A percentile compares a stretch with the other conserved stretches of the same genome.
These are phyloP conservation scores for Drosophila sucinea DNA, from an alignment of 1,140 invertebrate species.

Conservation along the genomic window DNA sequence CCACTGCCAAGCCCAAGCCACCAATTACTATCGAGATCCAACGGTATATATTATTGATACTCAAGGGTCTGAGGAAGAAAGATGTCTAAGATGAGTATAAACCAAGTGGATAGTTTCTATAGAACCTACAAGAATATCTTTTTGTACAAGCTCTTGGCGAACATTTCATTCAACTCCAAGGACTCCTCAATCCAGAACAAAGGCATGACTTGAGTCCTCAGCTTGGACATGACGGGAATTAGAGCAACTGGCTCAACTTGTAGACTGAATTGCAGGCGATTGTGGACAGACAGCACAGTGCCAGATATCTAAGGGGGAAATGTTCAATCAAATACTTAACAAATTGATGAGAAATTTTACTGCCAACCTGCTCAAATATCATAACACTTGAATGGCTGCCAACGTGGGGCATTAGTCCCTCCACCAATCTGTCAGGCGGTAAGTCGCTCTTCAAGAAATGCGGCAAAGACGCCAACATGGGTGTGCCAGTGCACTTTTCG, in stretches of 20 bases:
- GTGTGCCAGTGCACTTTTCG: conserved; percentile 85
- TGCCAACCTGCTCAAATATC: conserved; percentile 88
- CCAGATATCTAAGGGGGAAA: conserved; percentile 84
- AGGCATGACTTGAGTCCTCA: conserved; percentile 86
- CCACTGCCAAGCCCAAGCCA: conserved; percentile 32
- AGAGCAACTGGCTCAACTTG: conserved; percentile 86
- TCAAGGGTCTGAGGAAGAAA: conserved; percentile 26
- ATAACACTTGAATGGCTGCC: conserved; percentile 88
- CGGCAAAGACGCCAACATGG: conserved; percentile 85
- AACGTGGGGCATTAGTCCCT: conserved; percentile 88
- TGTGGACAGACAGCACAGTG: conserved; percentile 86
- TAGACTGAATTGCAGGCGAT: conserved; percentile 89
- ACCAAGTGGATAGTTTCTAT: neutral
- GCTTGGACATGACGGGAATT: conserved; percentile 86
- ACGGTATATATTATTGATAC: conserved; percentile 42
- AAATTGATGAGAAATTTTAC: neutral
- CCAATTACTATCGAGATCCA: conserved; percentile 50
- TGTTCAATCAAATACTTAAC: neutral
- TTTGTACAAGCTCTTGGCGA: conserved; percentile 84
- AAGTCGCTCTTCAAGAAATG: conserved; percentile 91
- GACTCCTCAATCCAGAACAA: conserved; percentile 91
- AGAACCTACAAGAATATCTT: conserved; percentile 84
- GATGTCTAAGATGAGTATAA: neutral
- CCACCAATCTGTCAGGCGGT: conserved; percentile 86
- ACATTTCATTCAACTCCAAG: conserved; percentile 84